phyloP scores from a whole-genome alignment of 2,797 vertebrate genomes.

The Rousettus madagascariensis region DNA sequence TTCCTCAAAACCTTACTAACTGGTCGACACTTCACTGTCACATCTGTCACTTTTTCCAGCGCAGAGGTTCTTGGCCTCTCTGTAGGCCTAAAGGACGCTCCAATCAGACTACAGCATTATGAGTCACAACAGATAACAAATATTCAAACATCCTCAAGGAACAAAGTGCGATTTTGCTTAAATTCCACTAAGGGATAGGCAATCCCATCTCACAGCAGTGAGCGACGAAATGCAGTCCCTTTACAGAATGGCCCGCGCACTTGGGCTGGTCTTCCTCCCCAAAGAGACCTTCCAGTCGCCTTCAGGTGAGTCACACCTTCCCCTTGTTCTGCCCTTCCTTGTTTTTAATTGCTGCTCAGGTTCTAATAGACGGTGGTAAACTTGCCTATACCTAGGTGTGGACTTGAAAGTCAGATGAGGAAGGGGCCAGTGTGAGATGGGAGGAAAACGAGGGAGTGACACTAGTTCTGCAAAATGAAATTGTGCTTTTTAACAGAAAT shows the following conservation, averaged over 20 bases:
- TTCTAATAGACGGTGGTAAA: neutral
- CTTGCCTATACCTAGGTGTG: neutral
- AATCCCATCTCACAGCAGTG: neutral
- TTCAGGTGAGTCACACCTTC: neutral
- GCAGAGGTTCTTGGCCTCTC: neutral
- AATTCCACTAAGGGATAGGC: neutral
- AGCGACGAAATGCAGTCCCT: neutral
- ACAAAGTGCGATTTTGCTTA: conserved; percentile 1
- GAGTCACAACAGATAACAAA: neutral
- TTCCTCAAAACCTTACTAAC: neutral
- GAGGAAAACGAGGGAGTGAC: neutral
- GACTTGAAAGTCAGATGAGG: neutral
- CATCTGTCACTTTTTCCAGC: neutral
- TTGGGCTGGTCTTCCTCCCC: neutral
- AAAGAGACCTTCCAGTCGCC: neutral
- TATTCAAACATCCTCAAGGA: neutral
- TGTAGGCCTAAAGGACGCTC: neutral
- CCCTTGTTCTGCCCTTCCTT: no score
- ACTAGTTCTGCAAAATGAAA: neutral
- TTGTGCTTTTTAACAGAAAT: neutral
- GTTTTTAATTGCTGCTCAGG: neutral
- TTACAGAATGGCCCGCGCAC: neutral
- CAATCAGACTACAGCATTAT: neutral
- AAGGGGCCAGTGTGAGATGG: neutral
- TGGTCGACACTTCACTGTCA: neutral